Evolutionary conservation across 2,888 invertebrate genomes (phyloP).

Genomic region (Amphipoea lucens): DNA sequence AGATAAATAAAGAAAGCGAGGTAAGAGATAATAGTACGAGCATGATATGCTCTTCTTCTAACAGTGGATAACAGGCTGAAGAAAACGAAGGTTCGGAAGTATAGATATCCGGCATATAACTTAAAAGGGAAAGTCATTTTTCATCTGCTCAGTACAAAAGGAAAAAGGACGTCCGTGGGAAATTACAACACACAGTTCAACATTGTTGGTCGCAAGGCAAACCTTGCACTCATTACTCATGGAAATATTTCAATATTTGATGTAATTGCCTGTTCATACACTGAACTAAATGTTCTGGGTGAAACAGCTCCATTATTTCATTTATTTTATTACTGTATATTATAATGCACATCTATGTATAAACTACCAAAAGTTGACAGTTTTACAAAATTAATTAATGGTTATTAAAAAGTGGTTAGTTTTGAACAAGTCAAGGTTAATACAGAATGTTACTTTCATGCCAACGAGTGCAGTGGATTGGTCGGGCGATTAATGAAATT

Average conservation of each 20-base stretch:
- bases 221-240: slow-evolving; percentile 53
- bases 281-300: slow-evolving; percentile 21
- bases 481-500: slow-evolving; percentile 40
- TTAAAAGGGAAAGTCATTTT: neutral
- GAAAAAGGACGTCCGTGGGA: neutral
- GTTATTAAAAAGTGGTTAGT: slow-evolving; percentile 36
- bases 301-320: slow-evolving; percentile 32
- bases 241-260: slow-evolving; percentile 56
- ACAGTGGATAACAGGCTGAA: neutral
- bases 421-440: slow-evolving; percentile 41
- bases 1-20: neutral
- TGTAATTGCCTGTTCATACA: slow-evolving; percentile 31
- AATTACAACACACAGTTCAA: slow-evolving; percentile 20
- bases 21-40: neutral
- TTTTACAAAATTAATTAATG: slow-evolving; percentile 45
- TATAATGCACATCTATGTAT: slow-evolving; percentile 36
- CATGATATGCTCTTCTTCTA: neutral
- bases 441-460: slow-evolving; percentile 33
- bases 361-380: slow-evolving; percentile 45
- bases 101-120: neutral
- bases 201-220: slow-evolving; percentile 43
- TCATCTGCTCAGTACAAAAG: neutral
- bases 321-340: slow-evolving; percentile 47
- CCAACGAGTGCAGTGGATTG: neutral
- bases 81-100: neutral